These are phyloP conservation scores for Egretta garzetta DNA, from an alignment of 2,113 vertebrate species.

Conservation along the genomic window DNA sequence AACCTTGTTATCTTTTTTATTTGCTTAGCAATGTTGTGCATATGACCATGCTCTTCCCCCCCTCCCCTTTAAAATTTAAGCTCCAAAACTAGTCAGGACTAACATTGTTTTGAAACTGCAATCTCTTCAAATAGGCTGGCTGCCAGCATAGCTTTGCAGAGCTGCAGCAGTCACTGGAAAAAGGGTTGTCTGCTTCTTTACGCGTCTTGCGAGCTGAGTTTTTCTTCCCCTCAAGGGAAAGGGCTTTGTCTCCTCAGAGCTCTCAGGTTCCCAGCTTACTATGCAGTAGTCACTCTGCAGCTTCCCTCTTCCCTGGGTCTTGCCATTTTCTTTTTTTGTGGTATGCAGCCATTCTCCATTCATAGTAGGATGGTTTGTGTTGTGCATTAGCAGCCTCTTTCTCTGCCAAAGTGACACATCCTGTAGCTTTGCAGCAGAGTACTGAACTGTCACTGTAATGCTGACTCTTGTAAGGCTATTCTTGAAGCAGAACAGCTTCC, in stretches of 20 bases:
- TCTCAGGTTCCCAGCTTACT: conserved; percentile 30
- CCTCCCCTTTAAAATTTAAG: not conserved
- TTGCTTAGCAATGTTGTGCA: conserved; percentile 10
- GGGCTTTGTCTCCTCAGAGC: conserved; percentile 23
- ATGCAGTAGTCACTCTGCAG: not conserved
- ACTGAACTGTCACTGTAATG: conserved; percentile 64
- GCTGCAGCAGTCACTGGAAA: not conserved
- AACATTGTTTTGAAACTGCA: conserved; percentile 50
- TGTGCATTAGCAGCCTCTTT: conserved; percentile 46
- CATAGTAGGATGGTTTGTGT: conserved; percentile 15
- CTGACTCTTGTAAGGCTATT: conserved; percentile 66
- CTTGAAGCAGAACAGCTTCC: conserved; percentile 60
- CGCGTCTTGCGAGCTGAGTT: not conserved
- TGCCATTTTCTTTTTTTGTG: not conserved
- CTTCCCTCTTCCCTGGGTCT: not conserved
- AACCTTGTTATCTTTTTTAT: conserved; percentile 23
- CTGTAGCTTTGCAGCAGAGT: conserved; percentile 57
- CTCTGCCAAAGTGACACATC: conserved; percentile 68
- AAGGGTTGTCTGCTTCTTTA: conserved; percentile 14
- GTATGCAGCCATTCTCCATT: conserved; percentile 25
- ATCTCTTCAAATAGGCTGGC: conserved; percentile 28
- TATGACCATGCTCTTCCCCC: not conserved
- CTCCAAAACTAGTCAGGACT: conserved; percentile 2
- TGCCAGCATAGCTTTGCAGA: conserved; percentile 32
- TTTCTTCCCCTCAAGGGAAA: conserved; percentile 6